Evolutionary conservation across 1,140 invertebrate genomes (phyloP), one percentile per base, ranked within the genome.

Genomic region (Ceratoteleas bidentatus): DNA sequence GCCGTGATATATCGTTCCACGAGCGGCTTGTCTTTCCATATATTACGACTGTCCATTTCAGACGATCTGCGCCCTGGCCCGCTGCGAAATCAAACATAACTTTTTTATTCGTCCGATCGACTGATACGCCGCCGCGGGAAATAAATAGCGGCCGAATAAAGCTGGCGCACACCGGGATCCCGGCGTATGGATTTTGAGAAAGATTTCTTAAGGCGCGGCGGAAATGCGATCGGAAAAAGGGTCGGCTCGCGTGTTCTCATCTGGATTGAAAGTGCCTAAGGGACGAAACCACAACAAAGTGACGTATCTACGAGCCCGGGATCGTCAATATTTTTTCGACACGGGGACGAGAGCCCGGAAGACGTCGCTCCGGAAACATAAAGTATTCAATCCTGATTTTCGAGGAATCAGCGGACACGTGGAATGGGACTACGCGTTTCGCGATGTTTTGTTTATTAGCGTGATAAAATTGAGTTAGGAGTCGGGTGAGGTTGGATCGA

Each of bases 21-120:
- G 34, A 49, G 38, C 66, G 43, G 13, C n/a, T 70, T 57, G 34
- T 61, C 49, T 70, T 61, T 53, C 47, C 57, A 61, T 70, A 43
- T 54, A 70, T 70, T 61, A 60, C 56, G 34, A 69, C 34, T 60
- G 45, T 60, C 54, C 52, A 69, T 52, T 69, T 60, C 56, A 69
- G 66, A 3, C 54, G 45, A 60, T 32, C 65, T 47, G 40, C n/a
- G 11, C 24, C 53, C 40, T 66, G 14, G 13, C 43, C 40, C 38
- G 54, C 24, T n/a, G 10, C 40, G n/a, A 58, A 57, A 45, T 66
- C 52, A 69, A 69, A 69, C 38, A 50, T 69, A 57, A 69, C 32
- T 57, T 49, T 69, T 69, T 69, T 58, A 50, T 49, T 38, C 54
- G 10, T 15, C 2, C 64, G 64, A 56, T 56, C 52, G 40, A 47